These are phyloP conservation scores for Eurytoma adleriae DNA, from an alignment of 2,888 invertebrate species.

Conservation along the genomic window DNA sequence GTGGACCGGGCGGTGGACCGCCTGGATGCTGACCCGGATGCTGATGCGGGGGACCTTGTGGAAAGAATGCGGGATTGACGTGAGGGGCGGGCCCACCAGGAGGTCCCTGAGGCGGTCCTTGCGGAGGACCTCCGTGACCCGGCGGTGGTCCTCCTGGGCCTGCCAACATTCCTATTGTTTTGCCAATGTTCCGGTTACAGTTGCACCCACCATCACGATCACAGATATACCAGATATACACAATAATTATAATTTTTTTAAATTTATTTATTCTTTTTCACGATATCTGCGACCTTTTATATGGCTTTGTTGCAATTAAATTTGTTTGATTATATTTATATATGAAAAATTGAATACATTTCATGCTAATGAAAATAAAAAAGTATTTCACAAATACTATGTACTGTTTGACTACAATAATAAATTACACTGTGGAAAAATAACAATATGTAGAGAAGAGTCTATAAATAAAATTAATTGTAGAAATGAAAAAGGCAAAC, in stretches of 20 bases:
- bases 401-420: neutral
- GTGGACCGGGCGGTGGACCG: conserved; percentile 82
- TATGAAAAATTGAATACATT: neutral
- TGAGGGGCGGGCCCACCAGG: conserved; percentile 91
- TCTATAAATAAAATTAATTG: neutral
- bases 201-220: conserved; percentile 33
- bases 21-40: conserved; percentile 79
- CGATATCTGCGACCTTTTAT: neutral
- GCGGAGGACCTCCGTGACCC: conserved; percentile 78
- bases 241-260: conserved; percentile 15
- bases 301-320: neutral
- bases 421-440: neutral
- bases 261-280: neutral
- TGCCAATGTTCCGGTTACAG: conserved; percentile 50
- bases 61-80: conserved; percentile 98
- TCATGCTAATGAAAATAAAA: neutral
- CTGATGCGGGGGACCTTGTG: conserved; percentile 82
- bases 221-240: conserved; percentile 31
- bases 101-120: conserved; percentile 78
- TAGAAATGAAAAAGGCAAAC: neutral
- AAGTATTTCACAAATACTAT: neutral
- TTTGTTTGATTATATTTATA: no score
- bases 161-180: conserved; percentile 68
- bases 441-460: neutral
- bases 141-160: conserved; percentile 77